Evolutionary conservation across 2,797 vertebrate species (phyloP), one percentile per base, ranked within the genome.

Genomic region (Liparis tanakae): DNA sequence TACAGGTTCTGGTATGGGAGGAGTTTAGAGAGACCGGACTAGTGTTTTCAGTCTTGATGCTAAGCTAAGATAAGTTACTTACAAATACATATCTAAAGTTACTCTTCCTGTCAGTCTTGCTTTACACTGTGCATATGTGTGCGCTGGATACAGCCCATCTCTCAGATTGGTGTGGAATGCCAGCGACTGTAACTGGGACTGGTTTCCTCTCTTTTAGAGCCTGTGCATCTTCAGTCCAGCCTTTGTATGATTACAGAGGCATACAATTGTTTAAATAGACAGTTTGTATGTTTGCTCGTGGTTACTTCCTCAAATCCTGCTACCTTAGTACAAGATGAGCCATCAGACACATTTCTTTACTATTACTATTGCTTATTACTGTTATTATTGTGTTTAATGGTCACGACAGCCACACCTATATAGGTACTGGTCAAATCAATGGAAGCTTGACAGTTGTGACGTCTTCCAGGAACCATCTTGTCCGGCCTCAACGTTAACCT

Each of bases 101-200:
- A 67, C 71, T 79, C 44, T 74, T 72, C 66, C 76, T 70, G 68
- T 67, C 73, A 70, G 65, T 74, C 62, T 59, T 62, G 79, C 13
- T 80, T 65, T 67, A 84, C 70, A 56, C 53, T 37, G 46, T 60
- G 72, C 41, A 62, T 66, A 81, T 85, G 79, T 76, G 69, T 74
- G 84, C 87, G 82, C 92, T 89, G 91, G 88, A 89, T 83, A 86
- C 87, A 90, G 80, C 55, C 76, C 78, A 80, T 77, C 83, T 93
- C 85, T 93, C 91, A 37, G 78, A 86, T 80, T 65, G 88, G 91
- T 93, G 91, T 89, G 91, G 91, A 94, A 94, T 93, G 87, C 83
- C 74, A 67, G 39, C 30, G 79, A 75, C 65, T 15, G 56, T 30
- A 63, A 54, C 51, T 53, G 72, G 60, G 63, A 79, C 74, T 69